A percentile compares a stretch with the other conserved stretches of the same genome.
These are phyloP conservation scores for Plecturocebus donacophilus DNA, from an alignment of 2,113 vertebrate genomes.

Conservation along the genomic window DNA sequence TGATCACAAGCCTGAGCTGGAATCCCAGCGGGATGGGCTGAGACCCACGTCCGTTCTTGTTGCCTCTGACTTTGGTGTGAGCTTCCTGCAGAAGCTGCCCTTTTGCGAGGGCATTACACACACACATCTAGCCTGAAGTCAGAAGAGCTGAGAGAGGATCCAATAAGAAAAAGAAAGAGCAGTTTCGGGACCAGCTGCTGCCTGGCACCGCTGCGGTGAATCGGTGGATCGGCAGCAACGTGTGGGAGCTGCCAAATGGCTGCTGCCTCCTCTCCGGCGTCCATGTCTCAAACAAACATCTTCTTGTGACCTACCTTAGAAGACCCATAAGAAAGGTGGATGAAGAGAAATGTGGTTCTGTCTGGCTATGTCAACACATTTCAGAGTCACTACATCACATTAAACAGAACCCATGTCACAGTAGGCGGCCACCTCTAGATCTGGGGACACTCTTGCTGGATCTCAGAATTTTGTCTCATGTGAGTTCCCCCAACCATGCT, in stretches of 20 bases:
- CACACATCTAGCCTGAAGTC: not conserved
- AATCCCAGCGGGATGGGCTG: not conserved
- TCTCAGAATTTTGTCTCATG: not conserved
- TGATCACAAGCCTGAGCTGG: not conserved
- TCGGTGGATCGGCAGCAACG: accelerated
- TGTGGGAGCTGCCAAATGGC: not conserved
- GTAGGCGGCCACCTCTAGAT: not conserved
- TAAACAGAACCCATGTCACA: not conserved
- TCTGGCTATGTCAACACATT: not conserved
- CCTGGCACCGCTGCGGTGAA: not conserved
- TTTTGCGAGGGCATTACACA: not conserved
- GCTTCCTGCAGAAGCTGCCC: not conserved
- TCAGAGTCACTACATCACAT: not conserved
- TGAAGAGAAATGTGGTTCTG: not conserved
- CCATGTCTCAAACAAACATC: not conserved
- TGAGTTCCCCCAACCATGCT: not conserved
- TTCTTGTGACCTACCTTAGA: not conserved
- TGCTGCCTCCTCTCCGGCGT: not conserved
- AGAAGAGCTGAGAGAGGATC: not conserved
- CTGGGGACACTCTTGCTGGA: not conserved
- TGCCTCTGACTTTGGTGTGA: not conserved
- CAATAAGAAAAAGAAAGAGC: not conserved
- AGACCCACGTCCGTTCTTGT: not conserved
- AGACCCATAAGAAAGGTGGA: not conserved
- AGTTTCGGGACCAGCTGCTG: not conserved